phyloP scores from a whole-genome alignment of 2,797 vertebrate genomes.

The Ibycter americanus region DNA sequence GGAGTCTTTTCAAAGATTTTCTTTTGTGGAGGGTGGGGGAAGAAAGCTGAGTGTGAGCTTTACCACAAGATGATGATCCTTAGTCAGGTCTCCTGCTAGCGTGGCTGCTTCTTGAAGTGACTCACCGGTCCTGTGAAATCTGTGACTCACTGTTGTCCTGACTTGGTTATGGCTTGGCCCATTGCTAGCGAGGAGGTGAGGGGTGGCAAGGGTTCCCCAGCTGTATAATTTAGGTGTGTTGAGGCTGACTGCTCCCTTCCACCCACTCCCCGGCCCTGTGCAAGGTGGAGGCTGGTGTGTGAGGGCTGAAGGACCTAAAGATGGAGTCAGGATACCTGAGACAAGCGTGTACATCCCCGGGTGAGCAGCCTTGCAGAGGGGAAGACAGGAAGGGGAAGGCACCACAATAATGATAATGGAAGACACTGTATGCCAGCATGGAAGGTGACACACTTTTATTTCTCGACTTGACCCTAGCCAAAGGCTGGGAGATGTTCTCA shows the following conservation, averaged over 20 bases:
- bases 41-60: not conserved
- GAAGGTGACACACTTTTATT: not conserved
- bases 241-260: not conserved
- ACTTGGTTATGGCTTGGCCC: not conserved
- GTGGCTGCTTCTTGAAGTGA: not conserved
- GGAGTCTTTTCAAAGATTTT: not conserved
- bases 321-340: not conserved
- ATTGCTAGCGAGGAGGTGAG: not conserved
- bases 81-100: not conserved
- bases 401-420: accelerated
- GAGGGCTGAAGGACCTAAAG: not conserved
- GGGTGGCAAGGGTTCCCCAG: not conserved
- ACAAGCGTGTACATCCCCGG: not conserved
- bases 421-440: not conserved
- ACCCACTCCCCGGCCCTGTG: not conserved
- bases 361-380: not conserved
- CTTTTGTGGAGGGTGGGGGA: not conserved
- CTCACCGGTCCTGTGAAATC: conserved; percentile 31
- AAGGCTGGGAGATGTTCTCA: not conserved
- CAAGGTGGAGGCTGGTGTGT: not conserved
- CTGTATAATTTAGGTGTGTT: not conserved
- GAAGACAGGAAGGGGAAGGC: not conserved
- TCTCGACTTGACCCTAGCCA: not conserved
- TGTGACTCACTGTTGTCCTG: conserved; percentile 51
- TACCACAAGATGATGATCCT: not conserved